Evolutionary conservation across 2,888 invertebrate species (phyloP).

Genomic region (Apomyelois bistriatella): DNA sequence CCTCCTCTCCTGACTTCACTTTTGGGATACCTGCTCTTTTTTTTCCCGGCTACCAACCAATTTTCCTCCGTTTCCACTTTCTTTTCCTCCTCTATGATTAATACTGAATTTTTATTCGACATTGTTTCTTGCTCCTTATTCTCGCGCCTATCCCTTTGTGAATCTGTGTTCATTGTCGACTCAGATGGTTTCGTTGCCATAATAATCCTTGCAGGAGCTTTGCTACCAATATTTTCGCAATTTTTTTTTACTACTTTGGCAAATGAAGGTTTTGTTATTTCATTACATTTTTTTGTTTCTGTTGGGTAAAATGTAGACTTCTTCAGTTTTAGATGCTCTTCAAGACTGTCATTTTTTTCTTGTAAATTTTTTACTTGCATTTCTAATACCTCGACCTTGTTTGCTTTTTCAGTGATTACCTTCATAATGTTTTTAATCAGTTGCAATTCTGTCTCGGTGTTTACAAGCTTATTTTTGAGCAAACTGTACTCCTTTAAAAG

Average conservation of each 20-base stretch:
- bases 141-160: too few relatives aligned
- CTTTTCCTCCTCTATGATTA: neutral
- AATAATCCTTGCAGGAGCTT: neutral
- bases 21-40: conserved; percentile 7
- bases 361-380: too few relatives aligned
- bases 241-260: neutral
- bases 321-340: too few relatives aligned
- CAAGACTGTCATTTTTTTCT: too few relatives aligned
- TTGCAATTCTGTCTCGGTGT: neutral
- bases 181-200: neutral
- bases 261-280: neutral
- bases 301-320: too few relatives aligned
- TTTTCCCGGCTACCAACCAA: neutral
- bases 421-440: too few relatives aligned
- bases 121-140: neutral
- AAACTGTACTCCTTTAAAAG: neutral
- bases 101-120: too few relatives aligned
- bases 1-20: conserved; percentile 18
- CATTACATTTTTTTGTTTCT: too few relatives aligned
- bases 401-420: too few relatives aligned
- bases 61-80: neutral
- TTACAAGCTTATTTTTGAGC: neutral
- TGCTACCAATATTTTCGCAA: neutral
- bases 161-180: neutral
- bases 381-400: too few relatives aligned